A percentile compares a stretch with the other conserved stretches of the same genome.
phyloP scores from a whole-genome alignment of 1,140 invertebrate genomes.

The Vanessa tameamea region DNA sequence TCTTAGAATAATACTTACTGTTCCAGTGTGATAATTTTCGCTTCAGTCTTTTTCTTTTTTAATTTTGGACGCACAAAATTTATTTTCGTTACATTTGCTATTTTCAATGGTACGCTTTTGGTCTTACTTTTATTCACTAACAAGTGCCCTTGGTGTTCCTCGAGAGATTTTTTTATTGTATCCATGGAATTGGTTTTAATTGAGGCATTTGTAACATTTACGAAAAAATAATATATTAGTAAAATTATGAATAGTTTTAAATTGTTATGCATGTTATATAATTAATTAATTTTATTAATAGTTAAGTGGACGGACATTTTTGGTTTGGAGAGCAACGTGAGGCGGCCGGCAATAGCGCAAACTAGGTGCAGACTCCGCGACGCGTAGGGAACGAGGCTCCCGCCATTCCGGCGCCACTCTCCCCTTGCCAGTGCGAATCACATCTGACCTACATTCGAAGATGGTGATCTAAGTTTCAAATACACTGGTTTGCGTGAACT shows the following conservation, averaged over 20 bases:
- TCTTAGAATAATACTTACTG: conserved; percentile 45
- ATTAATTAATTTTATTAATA: neutral
- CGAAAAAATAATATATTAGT: neutral
- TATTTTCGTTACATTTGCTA: conserved; percentile 55
- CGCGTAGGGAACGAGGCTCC: conserved; percentile 32
- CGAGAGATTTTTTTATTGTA: conserved; percentile 57
- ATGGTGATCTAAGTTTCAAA: neutral
- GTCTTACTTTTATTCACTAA: conserved; percentile 56
- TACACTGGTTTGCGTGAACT: neutral
- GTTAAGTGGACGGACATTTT: conserved; percentile 2
- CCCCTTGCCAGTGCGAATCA: conserved; percentile 34
- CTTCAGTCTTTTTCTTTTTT: conserved; percentile 41
- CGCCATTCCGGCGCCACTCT: conserved; percentile 42
- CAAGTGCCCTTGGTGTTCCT: conserved; percentile 56
- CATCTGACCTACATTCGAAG: conserved; percentile 30
- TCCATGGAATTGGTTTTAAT: conserved; percentile 44
- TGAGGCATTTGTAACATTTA: conserved; percentile 20
- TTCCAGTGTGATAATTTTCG: conserved; percentile 49
- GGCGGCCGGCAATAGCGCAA: conserved; percentile 19
- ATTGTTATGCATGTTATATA: neutral
- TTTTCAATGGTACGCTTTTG: conserved; percentile 52
- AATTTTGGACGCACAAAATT: conserved; percentile 41
- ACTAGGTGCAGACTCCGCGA: conserved; percentile 34
- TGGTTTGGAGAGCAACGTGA: conserved; percentile 13
- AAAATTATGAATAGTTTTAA: neutral